A percentile compares a stretch with the other conserved stretches of the same genome.
Conservation (phyloP, 1,140 invertebrate species). For the Drosophila albomicans region DNA sequence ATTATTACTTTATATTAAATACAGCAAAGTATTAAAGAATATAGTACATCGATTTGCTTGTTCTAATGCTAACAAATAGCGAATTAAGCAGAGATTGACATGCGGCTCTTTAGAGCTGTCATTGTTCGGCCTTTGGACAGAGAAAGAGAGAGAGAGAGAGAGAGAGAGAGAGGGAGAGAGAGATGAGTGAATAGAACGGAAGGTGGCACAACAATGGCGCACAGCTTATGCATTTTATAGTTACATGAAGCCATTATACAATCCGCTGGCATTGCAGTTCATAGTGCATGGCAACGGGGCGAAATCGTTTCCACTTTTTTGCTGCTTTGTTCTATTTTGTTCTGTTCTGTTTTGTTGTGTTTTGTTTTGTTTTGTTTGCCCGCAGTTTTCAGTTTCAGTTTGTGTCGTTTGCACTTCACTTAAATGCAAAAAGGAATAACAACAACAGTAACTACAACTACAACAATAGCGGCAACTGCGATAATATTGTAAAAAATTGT, state of each 20-base stretch:
- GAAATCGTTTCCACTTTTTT: conserved; percentile 53
- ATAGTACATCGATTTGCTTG: no score
- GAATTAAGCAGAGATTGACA: no score
- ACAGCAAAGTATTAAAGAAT: no score
- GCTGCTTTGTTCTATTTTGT: conserved; percentile 8
- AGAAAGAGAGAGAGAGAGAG: background rate
- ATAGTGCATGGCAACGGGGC: conserved; percentile 25
- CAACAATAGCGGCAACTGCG: background rate
- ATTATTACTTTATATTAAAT: no score
- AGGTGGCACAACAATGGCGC: conserved; percentile 52
- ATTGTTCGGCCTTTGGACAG: no score
- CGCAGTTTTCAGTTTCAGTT: conserved; percentile 35
- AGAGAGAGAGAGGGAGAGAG: background rate
- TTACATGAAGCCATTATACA: conserved; percentile 70
- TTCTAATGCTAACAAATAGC: no score
- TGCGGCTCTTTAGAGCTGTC: no score
- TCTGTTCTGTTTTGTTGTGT: conserved; percentile 1
- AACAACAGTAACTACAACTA: conserved; percentile 50
- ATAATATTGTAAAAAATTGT: conserved; percentile 9
- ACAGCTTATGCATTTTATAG: conserved; percentile 75
- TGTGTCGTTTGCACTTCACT: conserved; percentile 72
- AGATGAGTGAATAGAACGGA: background rate
- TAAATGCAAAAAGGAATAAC: conserved; percentile 54
- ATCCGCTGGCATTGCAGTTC: conserved; percentile 1
- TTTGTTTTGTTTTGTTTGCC: conserved; percentile 3